phyloP scores from a whole-genome alignment of 2,888 invertebrate species.

The Rhodophaea formosa region DNA sequence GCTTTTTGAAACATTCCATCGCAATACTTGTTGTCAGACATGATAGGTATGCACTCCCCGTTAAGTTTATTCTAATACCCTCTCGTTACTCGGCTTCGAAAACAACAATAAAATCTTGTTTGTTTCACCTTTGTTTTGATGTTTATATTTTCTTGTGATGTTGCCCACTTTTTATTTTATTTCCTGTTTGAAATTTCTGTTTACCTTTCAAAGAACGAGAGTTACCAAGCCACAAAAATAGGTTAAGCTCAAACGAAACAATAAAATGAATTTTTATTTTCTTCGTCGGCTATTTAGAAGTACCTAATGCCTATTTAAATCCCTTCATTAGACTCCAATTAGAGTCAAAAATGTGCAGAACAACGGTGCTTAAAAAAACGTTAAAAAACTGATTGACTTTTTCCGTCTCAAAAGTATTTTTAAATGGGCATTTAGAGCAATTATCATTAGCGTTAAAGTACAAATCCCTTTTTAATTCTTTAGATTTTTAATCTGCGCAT shows the following conservation, averaged over 20 bases:
- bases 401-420: not conserved
- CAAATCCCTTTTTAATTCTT: constrained; percentile 2
- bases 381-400: not conserved
- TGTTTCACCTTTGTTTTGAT: not conserved
- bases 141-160: not conserved
- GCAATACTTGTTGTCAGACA: too few species aligned
- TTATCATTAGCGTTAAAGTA: constrained; percentile 6
- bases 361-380: not conserved
- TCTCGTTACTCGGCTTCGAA: not conserved
- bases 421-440: not conserved
- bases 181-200: not conserved
- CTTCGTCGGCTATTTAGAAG: not conserved
- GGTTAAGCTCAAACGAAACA: not conserved
- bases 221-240: not conserved
- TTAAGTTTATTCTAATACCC: not conserved
- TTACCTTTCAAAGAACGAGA: not conserved
- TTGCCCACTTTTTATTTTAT: not conserved
- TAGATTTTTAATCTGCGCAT: constrained; percentile 3
- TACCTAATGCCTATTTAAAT: not conserved
- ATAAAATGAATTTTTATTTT: not conserved
- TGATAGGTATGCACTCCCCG: too few species aligned
- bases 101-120: not conserved
- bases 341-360: not conserved
- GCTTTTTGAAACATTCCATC: too few species aligned
- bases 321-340: not conserved